Evolutionary conservation across 2,113 vertebrate genomes (phyloP).

Genomic region (Montifringilla adamsi): DNA sequence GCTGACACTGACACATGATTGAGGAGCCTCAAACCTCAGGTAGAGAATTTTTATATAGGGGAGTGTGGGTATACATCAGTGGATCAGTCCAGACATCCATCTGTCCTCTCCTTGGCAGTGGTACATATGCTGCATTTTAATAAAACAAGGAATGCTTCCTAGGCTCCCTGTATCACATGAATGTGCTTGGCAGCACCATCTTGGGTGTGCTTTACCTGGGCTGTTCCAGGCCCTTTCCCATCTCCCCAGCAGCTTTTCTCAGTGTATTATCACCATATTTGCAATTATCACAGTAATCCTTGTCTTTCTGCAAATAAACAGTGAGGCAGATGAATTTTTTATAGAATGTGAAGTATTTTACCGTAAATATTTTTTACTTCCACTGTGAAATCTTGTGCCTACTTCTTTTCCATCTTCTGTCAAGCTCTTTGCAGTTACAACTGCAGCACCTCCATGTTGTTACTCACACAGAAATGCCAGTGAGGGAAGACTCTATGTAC

Average conservation of each 20-base stretch:
- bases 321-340: background rate
- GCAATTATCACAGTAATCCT: background rate
- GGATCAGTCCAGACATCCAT: background rate
- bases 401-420: background rate
- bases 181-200: background rate
- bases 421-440: background rate
- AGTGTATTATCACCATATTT: background rate
- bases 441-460: rapidly evolving
- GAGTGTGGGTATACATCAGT: rapidly evolving
- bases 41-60: background rate
- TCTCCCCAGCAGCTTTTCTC: background rate
- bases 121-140: background rate
- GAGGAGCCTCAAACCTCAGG: background rate
- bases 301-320: background rate
- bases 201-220: background rate
- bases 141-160: background rate
- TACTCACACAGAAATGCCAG: background rate
- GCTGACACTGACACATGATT: background rate
- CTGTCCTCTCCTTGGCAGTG: background rate
- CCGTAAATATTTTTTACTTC: constrained; percentile 22
- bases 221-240: background rate
- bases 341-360: constrained; percentile 52
- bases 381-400: background rate
- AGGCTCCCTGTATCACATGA: background rate
- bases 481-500: background rate